Evolutionary conservation across 2,113 vertebrate species (phyloP), one percentile per base, ranked within the genome.

Genomic region (Piaya cayana): DNA sequence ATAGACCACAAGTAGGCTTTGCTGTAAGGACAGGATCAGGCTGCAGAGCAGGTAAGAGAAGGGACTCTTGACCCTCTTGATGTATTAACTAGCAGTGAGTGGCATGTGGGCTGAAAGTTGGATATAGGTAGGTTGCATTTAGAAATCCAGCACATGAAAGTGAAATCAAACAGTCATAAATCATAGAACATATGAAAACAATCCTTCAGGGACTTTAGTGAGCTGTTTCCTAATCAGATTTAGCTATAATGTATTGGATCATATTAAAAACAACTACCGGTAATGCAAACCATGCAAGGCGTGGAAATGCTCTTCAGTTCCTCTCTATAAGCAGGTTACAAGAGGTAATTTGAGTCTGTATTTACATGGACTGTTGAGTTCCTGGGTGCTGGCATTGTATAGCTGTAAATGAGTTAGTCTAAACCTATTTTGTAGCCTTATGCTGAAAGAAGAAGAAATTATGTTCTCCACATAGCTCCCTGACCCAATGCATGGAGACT

Each of bases 201-300:
- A 53, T 83, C 45, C 47, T 91, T 49, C 68, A 55, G 58, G 55
- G 76, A 84, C 47, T 77, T 37, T 18, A 76, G 75, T 85, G 64
- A 96, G 82, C 81, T 92, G 58, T 97, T 97, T 98, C 93, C 82
- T 95, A 79, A 86, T 86, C 92, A 95, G 95, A 93, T 80, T 90
- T 95, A 86, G 67, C 71, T 88, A 86, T 71, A 50, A n/a, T 71
- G 27, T 67, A 82, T 97, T 96, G 67, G 30, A 71, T 95, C 93
- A 64, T 30, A 34, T 77, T 55, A 80, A 88, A 87, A 60, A 50
- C 90, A 12, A 86, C 83, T 26, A 92, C 43, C 34, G 16, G 32
- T 86, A 94, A 94, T 92, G 63, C 37, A 89, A 94, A 84, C 78
- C 25, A 14, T 80, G 47, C 78, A 86, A 88, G 95, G 83, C 69